phyloP scores from a whole-genome alignment of 2,888 invertebrate species.

The Mimachlamys varia region DNA sequence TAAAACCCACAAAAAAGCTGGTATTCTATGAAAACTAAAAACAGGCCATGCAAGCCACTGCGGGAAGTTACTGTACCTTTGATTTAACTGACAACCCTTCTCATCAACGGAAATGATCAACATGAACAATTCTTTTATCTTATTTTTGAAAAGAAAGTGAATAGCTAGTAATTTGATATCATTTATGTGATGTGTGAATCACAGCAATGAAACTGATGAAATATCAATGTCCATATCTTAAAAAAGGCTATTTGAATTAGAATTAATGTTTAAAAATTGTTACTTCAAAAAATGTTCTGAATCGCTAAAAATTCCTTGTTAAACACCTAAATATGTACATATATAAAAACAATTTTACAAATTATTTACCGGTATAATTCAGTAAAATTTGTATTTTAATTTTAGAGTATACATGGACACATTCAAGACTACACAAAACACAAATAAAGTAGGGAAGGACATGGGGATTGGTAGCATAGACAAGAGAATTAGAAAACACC shows the following conservation, averaged over 20 bases:
- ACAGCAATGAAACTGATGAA: no score
- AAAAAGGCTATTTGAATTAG: no score
- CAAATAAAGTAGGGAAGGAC: not conserved
- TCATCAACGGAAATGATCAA: not conserved
- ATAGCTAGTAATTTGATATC: no score
- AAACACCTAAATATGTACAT: no score
- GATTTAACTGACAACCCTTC: not conserved
- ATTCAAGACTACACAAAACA: slow-evolving; percentile 7
- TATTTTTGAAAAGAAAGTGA: not conserved
- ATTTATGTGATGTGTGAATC: no score
- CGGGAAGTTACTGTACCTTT: not conserved
- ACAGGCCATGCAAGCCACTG: not conserved
- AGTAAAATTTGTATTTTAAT: no score
- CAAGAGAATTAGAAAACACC: slow-evolving; percentile 48
- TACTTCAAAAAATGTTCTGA: no score
- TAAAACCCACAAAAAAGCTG: not conserved
- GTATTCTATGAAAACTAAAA: not conserved
- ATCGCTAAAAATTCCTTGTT: no score
- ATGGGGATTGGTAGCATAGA: not conserved
- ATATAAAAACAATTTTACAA: no score
- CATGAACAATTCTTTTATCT: not conserved
- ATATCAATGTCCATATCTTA: no score
- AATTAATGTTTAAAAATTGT: no score
- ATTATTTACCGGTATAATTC: no score
- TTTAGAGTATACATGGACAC: not conserved